Percentiles rank a stretch among this genome's conserved stretches.
Evolutionary conservation across 2,888 invertebrate species (phyloP).

Genomic region (Calliopum simillimum): DNA sequence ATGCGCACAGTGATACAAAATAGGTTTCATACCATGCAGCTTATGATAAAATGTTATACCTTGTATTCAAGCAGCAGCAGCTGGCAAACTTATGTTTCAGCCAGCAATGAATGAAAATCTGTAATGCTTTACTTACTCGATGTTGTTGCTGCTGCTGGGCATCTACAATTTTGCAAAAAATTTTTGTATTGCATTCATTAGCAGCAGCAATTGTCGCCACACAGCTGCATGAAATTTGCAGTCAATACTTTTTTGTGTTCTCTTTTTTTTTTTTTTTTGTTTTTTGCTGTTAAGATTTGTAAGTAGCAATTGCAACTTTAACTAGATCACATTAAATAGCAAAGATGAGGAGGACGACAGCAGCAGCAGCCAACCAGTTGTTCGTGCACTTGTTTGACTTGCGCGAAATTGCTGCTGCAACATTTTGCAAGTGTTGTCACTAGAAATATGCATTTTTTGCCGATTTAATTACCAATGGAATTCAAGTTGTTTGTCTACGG

Average conservation of each 20-base stretch:
- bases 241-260: constrained; percentile 15
- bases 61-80: background rate
- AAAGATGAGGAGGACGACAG: constrained; percentile 9
- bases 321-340: constrained; percentile 35
- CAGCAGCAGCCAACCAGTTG: constrained; percentile 11
- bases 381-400: constrained; percentile 16
- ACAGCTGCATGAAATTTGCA: constrained; percentile 43
- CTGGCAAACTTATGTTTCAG: background rate
- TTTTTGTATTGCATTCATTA: background rate
- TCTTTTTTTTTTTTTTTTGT: background rate
- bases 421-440: constrained; percentile 23
- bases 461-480: constrained; percentile 23
- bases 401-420: constrained; percentile 5
- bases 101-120: constrained; percentile 22
- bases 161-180: constrained; percentile 7
- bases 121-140: background rate
- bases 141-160: constrained; percentile 9
- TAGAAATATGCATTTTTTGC: constrained; percentile 6
- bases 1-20: no score
- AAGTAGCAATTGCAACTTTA: constrained; percentile 9
- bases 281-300: constrained; percentile 22
- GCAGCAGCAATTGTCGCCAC: constrained; percentile 22
- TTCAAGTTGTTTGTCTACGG: background rate
- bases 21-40: background rate
- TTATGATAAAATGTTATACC: background rate